phyloP scores from a whole-genome alignment of 2,797 vertebrate genomes.

The Malurus splendens region DNA sequence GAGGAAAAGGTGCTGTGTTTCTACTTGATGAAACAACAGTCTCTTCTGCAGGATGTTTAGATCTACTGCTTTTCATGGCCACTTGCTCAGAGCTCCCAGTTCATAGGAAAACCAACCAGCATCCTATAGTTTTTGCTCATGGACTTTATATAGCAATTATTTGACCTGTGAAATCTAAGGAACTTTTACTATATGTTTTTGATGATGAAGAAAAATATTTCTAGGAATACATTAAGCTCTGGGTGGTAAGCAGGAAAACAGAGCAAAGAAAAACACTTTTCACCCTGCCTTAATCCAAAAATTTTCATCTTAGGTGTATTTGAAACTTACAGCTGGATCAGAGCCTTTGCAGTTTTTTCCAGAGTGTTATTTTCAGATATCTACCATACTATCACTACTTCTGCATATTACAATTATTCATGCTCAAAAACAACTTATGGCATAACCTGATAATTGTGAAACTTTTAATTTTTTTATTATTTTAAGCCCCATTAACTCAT shows the following conservation, averaged over 20 bases:
- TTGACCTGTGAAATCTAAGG: not conserved
- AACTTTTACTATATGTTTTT: not conserved
- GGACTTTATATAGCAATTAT: not conserved
- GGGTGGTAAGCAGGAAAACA: not conserved
- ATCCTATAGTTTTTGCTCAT: not conserved
- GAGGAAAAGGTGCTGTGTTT: not conserved
- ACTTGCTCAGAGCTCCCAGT: not conserved
- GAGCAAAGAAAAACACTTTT: not conserved
- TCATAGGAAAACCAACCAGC: not conserved
- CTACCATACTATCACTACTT: not conserved
- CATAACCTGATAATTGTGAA: constrained; percentile 26
- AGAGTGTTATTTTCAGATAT: not conserved
- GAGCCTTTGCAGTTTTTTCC: not conserved
- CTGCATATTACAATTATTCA: not conserved
- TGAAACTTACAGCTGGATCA: not conserved
- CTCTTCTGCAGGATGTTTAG: not conserved
- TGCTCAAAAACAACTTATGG: not conserved
- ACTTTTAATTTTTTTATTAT: not conserved
- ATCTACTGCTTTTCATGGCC: not conserved
- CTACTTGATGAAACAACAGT: not conserved
- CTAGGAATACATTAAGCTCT: not conserved
- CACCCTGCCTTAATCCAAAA: not conserved
- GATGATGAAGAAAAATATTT: not conserved
- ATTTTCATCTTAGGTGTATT: not conserved
- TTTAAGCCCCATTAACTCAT: constrained; percentile 6